These are phyloP conservation scores for Celastrina argiolus DNA, from an alignment of 2,888 invertebrate genomes.

Conservation along the genomic window DNA sequence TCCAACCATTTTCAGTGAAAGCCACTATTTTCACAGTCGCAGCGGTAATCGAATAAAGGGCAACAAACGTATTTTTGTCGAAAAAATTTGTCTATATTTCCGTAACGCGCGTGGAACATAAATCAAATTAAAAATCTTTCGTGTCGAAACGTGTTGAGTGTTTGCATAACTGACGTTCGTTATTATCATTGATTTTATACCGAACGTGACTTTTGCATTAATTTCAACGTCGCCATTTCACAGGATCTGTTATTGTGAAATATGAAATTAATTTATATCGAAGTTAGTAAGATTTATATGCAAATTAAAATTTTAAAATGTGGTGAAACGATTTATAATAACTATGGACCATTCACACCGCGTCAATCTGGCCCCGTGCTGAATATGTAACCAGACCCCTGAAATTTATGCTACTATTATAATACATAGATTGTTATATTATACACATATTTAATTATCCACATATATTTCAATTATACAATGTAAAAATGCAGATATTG, in stretches of 20 bases:
- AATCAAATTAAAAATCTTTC: conserved; percentile 15
- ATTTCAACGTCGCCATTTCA: not conserved
- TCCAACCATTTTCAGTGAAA: not conserved
- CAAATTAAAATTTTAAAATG: too few species aligned
- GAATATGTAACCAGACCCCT: too few species aligned
- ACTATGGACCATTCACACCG: too few species aligned
- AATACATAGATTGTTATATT: too few species aligned
- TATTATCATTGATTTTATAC: not conserved
- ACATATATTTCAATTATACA: too few species aligned
- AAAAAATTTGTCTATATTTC: not conserved
- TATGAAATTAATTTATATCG: not conserved
- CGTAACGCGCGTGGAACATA: not conserved
- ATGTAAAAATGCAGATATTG: too few species aligned
- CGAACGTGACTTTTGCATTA: conserved; percentile 8
- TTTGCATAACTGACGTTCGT: conserved; percentile 7
- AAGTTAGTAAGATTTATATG: too few species aligned
- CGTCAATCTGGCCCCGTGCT: too few species aligned
- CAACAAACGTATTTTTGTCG: not conserved
- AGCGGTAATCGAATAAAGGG: not conserved
- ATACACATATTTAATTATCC: too few species aligned
- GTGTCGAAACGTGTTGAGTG: conserved; percentile 10
- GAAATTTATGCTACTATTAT: too few species aligned
- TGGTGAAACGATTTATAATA: too few species aligned
- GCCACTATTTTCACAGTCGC: not conserved
- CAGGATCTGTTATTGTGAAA: not conserved